Evolutionary conservation across 2,888 invertebrate species (phyloP), one percentile per base, ranked within the genome.

Genomic region (Andrena fulva): DNA sequence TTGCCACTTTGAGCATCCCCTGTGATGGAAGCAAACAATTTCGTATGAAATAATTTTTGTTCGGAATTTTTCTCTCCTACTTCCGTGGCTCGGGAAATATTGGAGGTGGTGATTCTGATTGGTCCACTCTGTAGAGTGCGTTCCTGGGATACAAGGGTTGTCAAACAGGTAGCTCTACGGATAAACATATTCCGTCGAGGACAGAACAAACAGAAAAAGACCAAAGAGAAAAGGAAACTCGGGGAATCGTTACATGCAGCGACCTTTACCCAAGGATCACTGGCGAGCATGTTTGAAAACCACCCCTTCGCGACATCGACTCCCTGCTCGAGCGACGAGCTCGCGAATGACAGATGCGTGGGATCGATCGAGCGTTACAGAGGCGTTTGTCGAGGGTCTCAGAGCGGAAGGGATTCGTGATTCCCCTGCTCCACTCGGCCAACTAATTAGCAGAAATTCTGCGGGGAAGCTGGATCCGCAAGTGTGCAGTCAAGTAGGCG

Each of bases 401-500:
- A 16, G n/a, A 12, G 33, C 16, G 12, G 20, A 10, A 42, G 50
- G 42, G 33, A 10, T 29, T 33, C 42, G 42, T 4, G 12, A 70
- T 33, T 62, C n/a, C 42, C 27, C 70, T 69, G 35, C 66, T 64
- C 31, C 27, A 27, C 27, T 75, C 56, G 64, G 20, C 60, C 60
- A 24, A 56, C 67, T 76, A 84, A 88, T 80, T 82, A 82, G 54
- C 33, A 60, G 66, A 66, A 80, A 80, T 71, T 75, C 64, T 10
- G 56, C 48, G 1, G 7, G 31, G 27, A 20, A 52, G 48, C 35
- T 1, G 27, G 72, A 52, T 71, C 24, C 59, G 72, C 16, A 42
- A 42, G 16, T 16, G 42, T 16, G 0, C 42, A 42, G 5, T 42
- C 16, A 42, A 4, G 42, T 42, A 12, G 1, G 42, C 12, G 10